Evolutionary conservation across 2,797 vertebrate species (phyloP), one percentile per base, ranked within the genome.

Genomic region (Vireo griseus): DNA sequence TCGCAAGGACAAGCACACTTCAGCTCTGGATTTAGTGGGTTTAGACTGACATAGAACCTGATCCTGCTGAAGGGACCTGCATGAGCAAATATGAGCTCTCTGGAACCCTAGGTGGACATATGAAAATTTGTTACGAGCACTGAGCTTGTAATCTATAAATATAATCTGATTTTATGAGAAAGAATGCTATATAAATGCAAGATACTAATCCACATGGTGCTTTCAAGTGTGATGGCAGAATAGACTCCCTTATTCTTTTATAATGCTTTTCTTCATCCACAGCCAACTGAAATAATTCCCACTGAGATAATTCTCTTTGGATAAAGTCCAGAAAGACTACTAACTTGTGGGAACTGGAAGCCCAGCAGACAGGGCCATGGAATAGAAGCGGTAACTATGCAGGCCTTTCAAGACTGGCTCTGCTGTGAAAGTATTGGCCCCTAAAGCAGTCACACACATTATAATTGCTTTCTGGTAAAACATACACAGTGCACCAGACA

Each of bases 391-490:
- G 77, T 77, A 35, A 29, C 68, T 92, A 80, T 29, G 37, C 48
- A 90, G 28, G n/a, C 65, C 42, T 96, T 94, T 86, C 45, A 86
- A 86, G 87, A 88, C 18, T 5, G 8, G 57, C 54, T 78, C n/a
- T 88, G 73, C 45, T 92, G 76, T 90, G 31, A 69, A 86, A 94
- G 50, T 78, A 77, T 0, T 80, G 59, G 74, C 52, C 90, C 40
- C 51, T 59, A 72, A 68, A 68, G 76, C 82, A 90, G 76, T 67
- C 57, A 80, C 28, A 87, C 17, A 50, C 13, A 86, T 11, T 61
- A 14, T 52, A 90, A 94, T n/a, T 80, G 62, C 65, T 47, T 77
- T 95, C 52, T 91, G 61, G 33, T 85, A 92, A 95, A 91, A 72
- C 22, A 90, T 15, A 90, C 54, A 44, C n/a, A 72, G 69, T n/a